Conservation (phyloP, 2,113 vertebrate genomes). For the Myrmecophaga tridactyla region DNA sequence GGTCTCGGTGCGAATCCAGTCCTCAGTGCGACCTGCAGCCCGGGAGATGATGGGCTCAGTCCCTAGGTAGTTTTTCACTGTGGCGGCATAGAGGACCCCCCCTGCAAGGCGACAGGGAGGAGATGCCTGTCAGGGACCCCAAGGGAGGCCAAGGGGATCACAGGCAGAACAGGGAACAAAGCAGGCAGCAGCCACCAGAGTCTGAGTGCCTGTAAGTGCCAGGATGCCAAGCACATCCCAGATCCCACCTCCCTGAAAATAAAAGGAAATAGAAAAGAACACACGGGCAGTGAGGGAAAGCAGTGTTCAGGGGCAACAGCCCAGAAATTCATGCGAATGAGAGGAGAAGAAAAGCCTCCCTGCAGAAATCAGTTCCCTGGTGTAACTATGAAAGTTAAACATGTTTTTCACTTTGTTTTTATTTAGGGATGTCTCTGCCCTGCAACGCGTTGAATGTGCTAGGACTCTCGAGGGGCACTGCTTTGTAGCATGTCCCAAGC, state of each 20-base stretch:
- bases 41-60: constrained; percentile 90
- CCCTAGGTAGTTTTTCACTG: constrained; percentile 91
- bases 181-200: not conserved
- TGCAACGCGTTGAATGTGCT: not conserved
- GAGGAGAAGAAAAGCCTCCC: not conserved
- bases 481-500: not conserved
- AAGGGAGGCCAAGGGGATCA: not conserved
- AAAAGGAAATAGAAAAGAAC: not conserved
- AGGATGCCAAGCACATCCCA: not conserved
- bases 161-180: not conserved
- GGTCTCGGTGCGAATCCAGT: constrained; percentile 88
- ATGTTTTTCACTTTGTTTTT: not conserved
- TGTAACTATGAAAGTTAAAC: not conserved
- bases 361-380: not conserved
- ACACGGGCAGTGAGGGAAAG: not conserved
- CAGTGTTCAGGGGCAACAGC: not conserved
- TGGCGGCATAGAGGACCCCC: constrained; percentile 88
- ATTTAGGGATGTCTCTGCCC: not conserved
- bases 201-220: not conserved
- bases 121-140: constrained; percentile 4
- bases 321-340: not conserved
- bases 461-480: not conserved
- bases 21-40: constrained; percentile 85
- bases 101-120: constrained; percentile 74
- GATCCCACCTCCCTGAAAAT: not conserved